These are phyloP conservation scores for Euthynnus affinis DNA, from an alignment of 2,797 vertebrate genomes.

Conservation along the genomic window DNA sequence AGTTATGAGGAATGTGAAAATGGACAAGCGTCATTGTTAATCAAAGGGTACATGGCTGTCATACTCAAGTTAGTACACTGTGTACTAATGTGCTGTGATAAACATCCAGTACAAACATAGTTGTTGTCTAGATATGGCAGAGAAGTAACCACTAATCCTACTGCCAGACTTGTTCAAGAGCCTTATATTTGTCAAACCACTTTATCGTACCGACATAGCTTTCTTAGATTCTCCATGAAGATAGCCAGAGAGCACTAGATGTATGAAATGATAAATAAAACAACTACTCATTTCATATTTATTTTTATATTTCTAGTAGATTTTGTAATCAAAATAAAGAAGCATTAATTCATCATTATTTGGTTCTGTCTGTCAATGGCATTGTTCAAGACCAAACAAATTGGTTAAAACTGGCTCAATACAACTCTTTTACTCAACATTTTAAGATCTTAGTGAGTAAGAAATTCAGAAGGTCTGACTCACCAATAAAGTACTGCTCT, in stretches of 20 bases:
- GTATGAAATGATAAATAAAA: neutral
- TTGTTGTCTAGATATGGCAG: slow-evolving; percentile 20
- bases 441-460: no score
- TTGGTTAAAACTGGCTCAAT: neutral
- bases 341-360: neutral
- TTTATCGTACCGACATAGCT: neutral
- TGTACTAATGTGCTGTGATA: slow-evolving; percentile 33
- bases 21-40: slow-evolving; percentile 37
- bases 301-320: neutral
- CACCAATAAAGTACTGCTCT: slow-evolving; percentile 84
- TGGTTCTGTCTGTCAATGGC: neutral
- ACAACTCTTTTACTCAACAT: neutral
- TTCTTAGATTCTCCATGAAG: neutral
- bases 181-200: no score
- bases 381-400: neutral
- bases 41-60: slow-evolving; percentile 28
- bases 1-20: slow-evolving; percentile 80
- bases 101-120: slow-evolving; percentile 32
- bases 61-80: slow-evolving; percentile 57
- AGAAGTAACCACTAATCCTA: neutral
- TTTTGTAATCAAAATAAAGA: neutral
- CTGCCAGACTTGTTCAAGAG: neutral
- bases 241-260: neutral
- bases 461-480: slow-evolving; percentile 30
- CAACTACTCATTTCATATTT: neutral